phyloP scores from a whole-genome alignment of 2,113 vertebrate species.

The Forbesichthys papilliferus region DNA sequence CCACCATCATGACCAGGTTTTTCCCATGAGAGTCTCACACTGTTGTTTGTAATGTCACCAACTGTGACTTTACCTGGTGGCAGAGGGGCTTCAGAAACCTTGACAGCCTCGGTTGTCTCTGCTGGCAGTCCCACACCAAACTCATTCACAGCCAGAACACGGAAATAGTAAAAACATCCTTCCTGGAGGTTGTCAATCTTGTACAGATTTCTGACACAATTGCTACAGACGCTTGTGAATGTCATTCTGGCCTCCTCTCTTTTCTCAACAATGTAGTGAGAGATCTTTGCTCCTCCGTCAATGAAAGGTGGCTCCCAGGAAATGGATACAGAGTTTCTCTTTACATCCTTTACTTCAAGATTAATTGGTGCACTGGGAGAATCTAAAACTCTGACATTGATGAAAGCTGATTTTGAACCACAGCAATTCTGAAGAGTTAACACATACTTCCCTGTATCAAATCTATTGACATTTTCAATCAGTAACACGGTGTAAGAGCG shows the following conservation, averaged over 20 bases:
- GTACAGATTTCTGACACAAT: slow-evolving; percentile 89
- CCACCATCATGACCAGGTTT: slow-evolving; percentile 96
- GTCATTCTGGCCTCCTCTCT: slow-evolving; percentile 92
- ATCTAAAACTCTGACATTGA: slow-evolving; percentile 94
- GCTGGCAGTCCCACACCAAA: slow-evolving; percentile 89
- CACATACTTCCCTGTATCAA: slow-evolving; percentile 92
- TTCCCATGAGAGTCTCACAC: slow-evolving; percentile 91
- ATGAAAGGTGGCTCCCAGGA: slow-evolving; percentile 94
- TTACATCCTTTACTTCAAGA: slow-evolving; percentile 88
- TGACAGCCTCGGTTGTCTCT: slow-evolving; percentile 83
- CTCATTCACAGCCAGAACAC: slow-evolving; percentile 94
- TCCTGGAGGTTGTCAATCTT: slow-evolving; percentile 92
- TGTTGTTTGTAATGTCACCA: slow-evolving; percentile 85
- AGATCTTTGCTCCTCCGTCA: slow-evolving; percentile 96
- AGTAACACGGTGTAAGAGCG: slow-evolving; percentile 90
- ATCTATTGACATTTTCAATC: slow-evolving; percentile 95
- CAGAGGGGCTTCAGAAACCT: slow-evolving; percentile 88
- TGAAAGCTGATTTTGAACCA: slow-evolving; percentile 93
- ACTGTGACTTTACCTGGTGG: slow-evolving; percentile 90
- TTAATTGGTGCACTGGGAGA: slow-evolving; percentile 91
- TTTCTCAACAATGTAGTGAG: slow-evolving; percentile 94
- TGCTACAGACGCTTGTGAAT: slow-evolving; percentile 89
- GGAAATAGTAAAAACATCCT: slow-evolving; percentile 92
- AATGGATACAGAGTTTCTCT: slow-evolving; percentile 86
- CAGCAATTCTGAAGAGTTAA: slow-evolving; percentile 89